Conservation (phyloP, 2,797 vertebrate genomes). For the Sarcoramphus papa region DNA sequence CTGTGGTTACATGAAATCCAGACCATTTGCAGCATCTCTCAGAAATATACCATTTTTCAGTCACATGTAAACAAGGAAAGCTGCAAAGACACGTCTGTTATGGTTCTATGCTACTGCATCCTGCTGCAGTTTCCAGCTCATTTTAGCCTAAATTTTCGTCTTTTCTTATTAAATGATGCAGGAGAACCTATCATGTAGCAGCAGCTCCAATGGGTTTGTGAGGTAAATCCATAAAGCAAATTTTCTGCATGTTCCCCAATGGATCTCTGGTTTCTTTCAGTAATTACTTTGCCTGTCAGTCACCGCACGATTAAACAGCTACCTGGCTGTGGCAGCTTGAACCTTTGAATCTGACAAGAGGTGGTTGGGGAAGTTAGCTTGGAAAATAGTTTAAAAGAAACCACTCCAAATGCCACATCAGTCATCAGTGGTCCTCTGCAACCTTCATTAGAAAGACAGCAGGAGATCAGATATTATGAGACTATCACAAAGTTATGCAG, state of each 20-base stretch:
- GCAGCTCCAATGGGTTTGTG: not conserved
- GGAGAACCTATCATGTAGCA: not conserved
- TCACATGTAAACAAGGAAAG: fast-evolving
- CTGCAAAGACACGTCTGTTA: not conserved
- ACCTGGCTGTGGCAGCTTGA: not conserved
- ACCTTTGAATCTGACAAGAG: not conserved
- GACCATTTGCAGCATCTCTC: not conserved
- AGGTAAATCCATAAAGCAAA: not conserved
- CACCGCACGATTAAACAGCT: not conserved
- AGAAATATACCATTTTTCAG: not conserved
- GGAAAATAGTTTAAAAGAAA: not conserved
- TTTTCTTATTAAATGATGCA: not conserved
- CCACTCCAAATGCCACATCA: not conserved
- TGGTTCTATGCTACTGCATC: not conserved
- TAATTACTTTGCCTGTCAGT: constrained; percentile 7
- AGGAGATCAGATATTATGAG: not conserved
- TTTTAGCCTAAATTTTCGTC: not conserved
- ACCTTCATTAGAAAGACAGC: not conserved
- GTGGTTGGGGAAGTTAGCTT: not conserved
- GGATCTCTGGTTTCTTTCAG: not conserved
- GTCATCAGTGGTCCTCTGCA: not conserved
- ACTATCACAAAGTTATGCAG: not conserved
- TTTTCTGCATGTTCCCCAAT: not conserved
- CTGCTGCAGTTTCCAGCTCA: not conserved
- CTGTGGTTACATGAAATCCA: not conserved